phyloP scores from a whole-genome alignment of 2,888 invertebrate genomes.

The Dicyrtomina minuta region DNA sequence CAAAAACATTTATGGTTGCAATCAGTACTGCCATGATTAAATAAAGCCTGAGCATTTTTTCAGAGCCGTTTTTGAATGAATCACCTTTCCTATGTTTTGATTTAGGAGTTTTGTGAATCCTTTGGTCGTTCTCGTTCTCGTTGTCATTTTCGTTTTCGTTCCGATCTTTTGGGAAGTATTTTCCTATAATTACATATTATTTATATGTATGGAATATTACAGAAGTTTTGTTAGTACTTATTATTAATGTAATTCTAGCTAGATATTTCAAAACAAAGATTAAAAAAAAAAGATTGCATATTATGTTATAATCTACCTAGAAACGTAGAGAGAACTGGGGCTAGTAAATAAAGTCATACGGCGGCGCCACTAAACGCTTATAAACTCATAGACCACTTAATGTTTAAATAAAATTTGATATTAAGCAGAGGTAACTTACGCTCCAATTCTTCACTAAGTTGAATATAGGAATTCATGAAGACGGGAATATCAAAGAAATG shows the following conservation, averaged over 20 bases:
- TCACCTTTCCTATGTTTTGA: too few relatives aligned
- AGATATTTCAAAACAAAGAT: not conserved
- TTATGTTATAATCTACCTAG: too few relatives aligned
- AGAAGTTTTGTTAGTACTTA: too few relatives aligned
- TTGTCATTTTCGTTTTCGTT: not conserved
- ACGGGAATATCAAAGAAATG: not conserved
- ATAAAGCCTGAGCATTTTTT: conserved; percentile 3
- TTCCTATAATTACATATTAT: not conserved
- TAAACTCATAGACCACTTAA: too few relatives aligned
- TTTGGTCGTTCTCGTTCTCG: not conserved
- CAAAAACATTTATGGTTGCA: not conserved
- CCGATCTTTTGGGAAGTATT: not conserved
- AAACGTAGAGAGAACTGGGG: not conserved
- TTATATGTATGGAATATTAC: too few relatives aligned
- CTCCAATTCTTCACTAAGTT: conserved; percentile 4
- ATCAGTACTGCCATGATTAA: not conserved
- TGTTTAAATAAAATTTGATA: too few relatives aligned
- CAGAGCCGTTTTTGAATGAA: conserved; percentile 18
- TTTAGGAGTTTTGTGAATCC: not conserved
- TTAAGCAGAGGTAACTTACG: not conserved
- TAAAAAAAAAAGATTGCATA: not conserved
- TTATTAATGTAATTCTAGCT: not conserved
- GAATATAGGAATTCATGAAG: conserved; percentile 16
- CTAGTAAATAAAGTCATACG: too few relatives aligned
- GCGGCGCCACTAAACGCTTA: too few relatives aligned